These are phyloP conservation scores for Hemiscyllium ocellatum DNA, from an alignment of 2,113 vertebrate genomes.

Conservation along the genomic window DNA sequence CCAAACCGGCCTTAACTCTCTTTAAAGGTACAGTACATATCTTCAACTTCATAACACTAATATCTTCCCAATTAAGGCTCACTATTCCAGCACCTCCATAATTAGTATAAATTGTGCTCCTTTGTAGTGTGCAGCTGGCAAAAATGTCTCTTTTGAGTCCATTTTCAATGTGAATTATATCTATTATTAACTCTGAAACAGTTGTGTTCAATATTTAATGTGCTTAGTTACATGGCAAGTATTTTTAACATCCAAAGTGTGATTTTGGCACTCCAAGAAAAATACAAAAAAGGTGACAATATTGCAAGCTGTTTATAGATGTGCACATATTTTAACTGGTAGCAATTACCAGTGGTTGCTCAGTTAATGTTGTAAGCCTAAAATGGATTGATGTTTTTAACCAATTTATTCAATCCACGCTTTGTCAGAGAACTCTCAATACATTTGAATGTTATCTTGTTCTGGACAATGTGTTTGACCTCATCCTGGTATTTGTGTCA, in stretches of 20 bases:
- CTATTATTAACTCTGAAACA: not conserved
- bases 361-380: not conserved
- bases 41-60: not conserved
- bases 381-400: not conserved
- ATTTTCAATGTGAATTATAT: not conserved
- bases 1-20: too few species aligned
- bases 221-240: not conserved
- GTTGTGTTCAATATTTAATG: not conserved
- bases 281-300: not conserved
- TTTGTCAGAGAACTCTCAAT: not conserved
- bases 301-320: not conserved
- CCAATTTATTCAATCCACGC: not conserved
- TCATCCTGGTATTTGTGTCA: not conserved
- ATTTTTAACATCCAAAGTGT: not conserved
- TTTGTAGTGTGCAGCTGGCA: not conserved
- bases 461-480: not conserved
- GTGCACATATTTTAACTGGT: not conserved
- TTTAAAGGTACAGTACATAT: too few species aligned
- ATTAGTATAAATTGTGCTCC: not conserved
- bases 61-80: not conserved
- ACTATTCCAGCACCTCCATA: not conserved
- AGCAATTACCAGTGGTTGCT: not conserved
- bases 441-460: not conserved
- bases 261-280: not conserved
- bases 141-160: not conserved